phyloP scores from a whole-genome alignment of 2,888 invertebrate species.

The Cantharis rufa region DNA sequence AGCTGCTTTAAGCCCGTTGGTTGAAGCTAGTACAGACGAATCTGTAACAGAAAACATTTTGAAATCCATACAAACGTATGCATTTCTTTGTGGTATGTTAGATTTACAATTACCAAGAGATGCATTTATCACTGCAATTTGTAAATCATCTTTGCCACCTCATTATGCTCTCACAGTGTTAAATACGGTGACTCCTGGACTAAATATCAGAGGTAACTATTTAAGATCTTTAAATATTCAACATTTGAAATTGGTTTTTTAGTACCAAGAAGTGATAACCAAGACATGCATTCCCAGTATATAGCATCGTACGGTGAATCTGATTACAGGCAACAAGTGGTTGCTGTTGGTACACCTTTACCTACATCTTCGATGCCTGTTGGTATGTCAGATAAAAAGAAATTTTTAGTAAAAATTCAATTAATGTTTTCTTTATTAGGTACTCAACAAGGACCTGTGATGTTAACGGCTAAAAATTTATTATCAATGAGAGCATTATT shows the following conservation, averaged over 20 bases:
- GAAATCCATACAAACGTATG: conserved; percentile 88
- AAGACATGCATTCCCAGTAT: conserved; percentile 60
- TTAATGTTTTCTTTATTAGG: conserved; percentile 54
- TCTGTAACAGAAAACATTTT: conserved; percentile 88
- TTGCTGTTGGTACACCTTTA: conserved; percentile 94
- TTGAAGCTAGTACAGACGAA: conserved; percentile 96
- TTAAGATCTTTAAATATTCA: neutral
- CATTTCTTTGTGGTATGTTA: conserved; percentile 86
- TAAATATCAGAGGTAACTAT: conserved; percentile 43
- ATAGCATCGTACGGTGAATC: conserved; percentile 63
- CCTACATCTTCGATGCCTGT: conserved; percentile 81
- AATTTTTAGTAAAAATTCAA: neutral
- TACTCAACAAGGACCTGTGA: conserved; percentile 86
- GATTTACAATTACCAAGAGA: conserved; percentile 80
- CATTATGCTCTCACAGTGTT: conserved; percentile 92
- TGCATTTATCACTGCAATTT: conserved; percentile 92
- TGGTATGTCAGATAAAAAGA: conserved; percentile 54
- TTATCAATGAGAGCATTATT: conserved; percentile 94
- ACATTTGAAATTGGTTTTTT: neutral
- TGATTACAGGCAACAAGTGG: conserved; percentile 90
- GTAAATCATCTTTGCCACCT: conserved; percentile 94
- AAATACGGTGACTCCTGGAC: conserved; percentile 64
- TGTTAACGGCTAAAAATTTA: conserved; percentile 96
- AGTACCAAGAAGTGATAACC: conserved; percentile 59
- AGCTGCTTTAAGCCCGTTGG: conserved; percentile 86